Conservation (phyloP, 1,140 invertebrate genomes). For the Pseudomyrmex flavicornis region DNA sequence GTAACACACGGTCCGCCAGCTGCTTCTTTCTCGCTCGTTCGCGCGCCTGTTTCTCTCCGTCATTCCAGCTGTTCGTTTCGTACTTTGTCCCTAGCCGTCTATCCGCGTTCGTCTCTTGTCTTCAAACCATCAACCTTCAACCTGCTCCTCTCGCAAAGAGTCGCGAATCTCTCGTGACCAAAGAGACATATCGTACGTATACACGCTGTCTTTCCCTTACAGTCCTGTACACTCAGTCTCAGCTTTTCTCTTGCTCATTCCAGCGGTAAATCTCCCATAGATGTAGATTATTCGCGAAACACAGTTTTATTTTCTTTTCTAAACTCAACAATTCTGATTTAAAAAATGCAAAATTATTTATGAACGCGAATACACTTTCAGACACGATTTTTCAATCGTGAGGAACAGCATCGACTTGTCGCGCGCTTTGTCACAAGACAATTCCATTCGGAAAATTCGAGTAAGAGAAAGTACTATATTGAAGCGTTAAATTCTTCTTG, state of each 20-base stretch:
- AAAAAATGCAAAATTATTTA: not conserved
- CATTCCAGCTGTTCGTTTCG: constrained; percentile 50
- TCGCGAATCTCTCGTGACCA: constrained; percentile 48
- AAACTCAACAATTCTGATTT: not conserved
- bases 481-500: too few species aligned
- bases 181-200: constrained; percentile 52
- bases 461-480: too few species aligned
- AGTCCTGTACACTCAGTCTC: not conserved
- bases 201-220: not conserved
- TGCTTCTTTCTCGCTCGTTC: constrained; percentile 74
- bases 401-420: not conserved
- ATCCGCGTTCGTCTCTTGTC: constrained; percentile 42
- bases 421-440: not conserved
- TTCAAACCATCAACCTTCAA: constrained; percentile 38
- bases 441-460: too few species aligned
- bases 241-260: constrained; percentile 2
- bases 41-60: constrained; percentile 29
- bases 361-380: too few species aligned
- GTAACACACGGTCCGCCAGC: constrained; percentile 47
- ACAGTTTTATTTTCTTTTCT: constrained; percentile 12
- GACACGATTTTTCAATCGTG: not conserved
- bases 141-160: constrained; percentile 52
- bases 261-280: constrained; percentile 19
- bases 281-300: constrained; percentile 31
- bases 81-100: constrained; percentile 38